These are phyloP conservation scores for Poecilia latipinna DNA, from an alignment of 2,113 vertebrate genomes.

Conservation along the genomic window DNA sequence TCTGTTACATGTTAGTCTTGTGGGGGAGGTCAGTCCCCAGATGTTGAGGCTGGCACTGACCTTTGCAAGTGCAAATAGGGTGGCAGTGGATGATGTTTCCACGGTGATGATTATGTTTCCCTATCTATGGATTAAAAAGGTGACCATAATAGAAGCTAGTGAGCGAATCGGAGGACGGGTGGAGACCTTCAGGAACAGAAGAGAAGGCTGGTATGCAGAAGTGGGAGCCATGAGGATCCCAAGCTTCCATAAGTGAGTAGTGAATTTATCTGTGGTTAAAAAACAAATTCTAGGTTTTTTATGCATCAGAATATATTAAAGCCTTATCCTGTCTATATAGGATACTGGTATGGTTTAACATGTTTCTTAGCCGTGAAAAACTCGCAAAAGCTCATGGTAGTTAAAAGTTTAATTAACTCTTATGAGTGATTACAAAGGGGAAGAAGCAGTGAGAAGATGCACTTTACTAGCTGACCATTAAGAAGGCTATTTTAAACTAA, in stretches of 20 bases:
- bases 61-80: neutral
- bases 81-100: neutral
- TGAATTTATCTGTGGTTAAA: neutral
- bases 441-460: too few species aligned
- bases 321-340: neutral
- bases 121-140: constrained; percentile 60
- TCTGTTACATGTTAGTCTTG: too few species aligned
- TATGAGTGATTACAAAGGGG: too few species aligned
- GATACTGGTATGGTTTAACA: neutral
- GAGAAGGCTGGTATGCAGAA: constrained; percentile 85
- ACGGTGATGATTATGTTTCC: constrained; percentile 3
- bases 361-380: neutral
- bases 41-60: too few species aligned
- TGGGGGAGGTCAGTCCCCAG: too few species aligned
- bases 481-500: neutral
- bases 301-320: neutral
- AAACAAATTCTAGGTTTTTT: neutral
- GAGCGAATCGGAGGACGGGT: constrained; percentile 83
- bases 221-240: constrained; percentile 89
- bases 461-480: too few species aligned
- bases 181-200: constrained; percentile 79
- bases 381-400: too few species aligned
- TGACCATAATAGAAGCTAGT: constrained; percentile 85
- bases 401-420: too few species aligned
- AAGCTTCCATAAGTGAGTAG: constrained; percentile 79